Evolutionary conservation across 2,797 vertebrate species (phyloP).

Genomic region (Denticeps clupeoides): DNA sequence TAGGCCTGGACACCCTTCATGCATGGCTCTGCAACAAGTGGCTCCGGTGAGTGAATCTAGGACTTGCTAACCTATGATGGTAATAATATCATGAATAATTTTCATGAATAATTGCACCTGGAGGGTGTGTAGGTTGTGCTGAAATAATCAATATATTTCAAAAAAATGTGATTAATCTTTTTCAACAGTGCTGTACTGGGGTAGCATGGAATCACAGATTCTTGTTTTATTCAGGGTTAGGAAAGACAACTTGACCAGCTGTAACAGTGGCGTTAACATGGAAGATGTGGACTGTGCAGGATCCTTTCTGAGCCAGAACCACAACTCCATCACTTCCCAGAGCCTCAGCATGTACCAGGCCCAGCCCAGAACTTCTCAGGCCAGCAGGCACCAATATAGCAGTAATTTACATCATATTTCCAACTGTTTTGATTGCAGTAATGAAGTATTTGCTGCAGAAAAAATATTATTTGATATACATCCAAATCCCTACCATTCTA

Average conservation of each 20-base stretch:
- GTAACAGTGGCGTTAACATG: constrained; percentile 66
- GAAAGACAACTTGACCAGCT: constrained; percentile 82
- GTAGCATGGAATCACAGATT: background rate
- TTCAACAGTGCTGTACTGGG: no score
- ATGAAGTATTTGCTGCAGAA: no score
- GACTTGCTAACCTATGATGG: no score
- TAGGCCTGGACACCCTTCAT: constrained; percentile 74
- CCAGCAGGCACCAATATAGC: constrained; percentile 54
- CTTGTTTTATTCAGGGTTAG: constrained; percentile 61
- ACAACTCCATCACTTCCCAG: constrained; percentile 68
- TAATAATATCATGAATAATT: no score
- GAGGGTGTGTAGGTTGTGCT: no score
- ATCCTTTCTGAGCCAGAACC: constrained; percentile 54
- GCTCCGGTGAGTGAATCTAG: constrained; percentile 86
- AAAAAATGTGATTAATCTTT: no score
- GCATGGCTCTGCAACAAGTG: constrained; percentile 84
- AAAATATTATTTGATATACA: no score
- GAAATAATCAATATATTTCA: no score
- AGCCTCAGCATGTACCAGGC: constrained; percentile 69
- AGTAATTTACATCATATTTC: no score
- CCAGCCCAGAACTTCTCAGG: constrained; percentile 55
- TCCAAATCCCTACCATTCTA: no score
- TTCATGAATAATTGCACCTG: no score
- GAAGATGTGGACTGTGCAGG: constrained; percentile 74
- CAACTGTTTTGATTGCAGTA: no score